phyloP scores from a whole-genome alignment of 1,140 invertebrate genomes.

The Penaeus chinensis region DNA sequence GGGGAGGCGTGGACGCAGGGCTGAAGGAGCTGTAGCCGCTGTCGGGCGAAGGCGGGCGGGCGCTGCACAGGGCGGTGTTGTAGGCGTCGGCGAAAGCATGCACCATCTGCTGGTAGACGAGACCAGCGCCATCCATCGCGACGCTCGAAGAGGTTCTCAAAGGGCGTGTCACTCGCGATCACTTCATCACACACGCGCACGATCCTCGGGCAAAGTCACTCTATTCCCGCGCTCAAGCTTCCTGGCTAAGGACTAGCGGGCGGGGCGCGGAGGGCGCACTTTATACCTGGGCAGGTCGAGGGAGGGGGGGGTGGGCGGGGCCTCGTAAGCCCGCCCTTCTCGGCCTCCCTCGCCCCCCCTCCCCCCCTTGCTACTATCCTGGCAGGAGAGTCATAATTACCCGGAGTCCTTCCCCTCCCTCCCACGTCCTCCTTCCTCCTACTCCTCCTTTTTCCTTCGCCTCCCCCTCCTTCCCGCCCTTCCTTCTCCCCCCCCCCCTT shows the following conservation, averaged over 20 bases:
- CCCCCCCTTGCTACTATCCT: no score
- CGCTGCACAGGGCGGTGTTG: constrained; percentile 42
- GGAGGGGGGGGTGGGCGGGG: not conserved
- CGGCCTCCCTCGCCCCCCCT: no score
- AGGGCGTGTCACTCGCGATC: constrained; percentile 1
- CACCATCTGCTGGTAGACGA: constrained; percentile 48
- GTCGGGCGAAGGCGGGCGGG: constrained; percentile 45
- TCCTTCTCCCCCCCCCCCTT: no score
- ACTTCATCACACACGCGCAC: no score
- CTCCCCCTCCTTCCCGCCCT: no score
- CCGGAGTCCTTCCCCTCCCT: no score
- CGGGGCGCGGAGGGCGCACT: not conserved
- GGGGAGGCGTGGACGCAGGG: constrained; percentile 37
- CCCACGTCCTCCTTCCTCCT: no score
- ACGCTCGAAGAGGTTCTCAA: constrained; percentile 4
- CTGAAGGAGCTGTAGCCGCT: constrained; percentile 46
- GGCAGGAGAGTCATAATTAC: no score
- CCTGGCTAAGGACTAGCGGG: constrained; percentile 39
- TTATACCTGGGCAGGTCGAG: constrained; percentile 49
- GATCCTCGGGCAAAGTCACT: not conserved
- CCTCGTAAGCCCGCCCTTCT: no score
- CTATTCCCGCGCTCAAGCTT: no score
- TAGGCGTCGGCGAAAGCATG: constrained; percentile 48
- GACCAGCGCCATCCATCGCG: constrained; percentile 36
- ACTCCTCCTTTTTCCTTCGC: no score